phyloP scores from a whole-genome alignment of 1,140 invertebrate species.

The Calliphora vicina region DNA sequence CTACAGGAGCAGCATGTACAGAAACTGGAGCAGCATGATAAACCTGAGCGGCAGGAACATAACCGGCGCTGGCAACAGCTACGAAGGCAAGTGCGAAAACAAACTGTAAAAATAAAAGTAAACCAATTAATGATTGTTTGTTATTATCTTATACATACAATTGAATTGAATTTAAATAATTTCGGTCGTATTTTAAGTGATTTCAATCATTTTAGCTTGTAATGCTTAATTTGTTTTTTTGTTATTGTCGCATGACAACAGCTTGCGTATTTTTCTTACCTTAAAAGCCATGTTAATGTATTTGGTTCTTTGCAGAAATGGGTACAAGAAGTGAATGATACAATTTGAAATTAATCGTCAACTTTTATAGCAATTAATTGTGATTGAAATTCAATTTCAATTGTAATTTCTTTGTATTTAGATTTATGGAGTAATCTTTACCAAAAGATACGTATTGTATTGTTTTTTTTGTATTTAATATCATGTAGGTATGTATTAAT shows the following conservation, averaged over 20 bases:
- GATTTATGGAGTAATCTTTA: not conserved
- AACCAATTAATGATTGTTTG: not conserved
- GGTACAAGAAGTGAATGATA: slow-evolving; percentile 55
- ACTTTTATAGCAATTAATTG: slow-evolving; percentile 46
- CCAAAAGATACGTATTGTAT: no score
- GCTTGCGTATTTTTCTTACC: slow-evolving; percentile 42
- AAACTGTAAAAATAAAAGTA: slow-evolving; percentile 34
- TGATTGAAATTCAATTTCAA: not conserved
- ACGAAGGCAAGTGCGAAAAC: slow-evolving; percentile 40
- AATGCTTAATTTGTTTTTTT: slow-evolving; percentile 8
- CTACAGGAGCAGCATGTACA: slow-evolving; percentile 49
- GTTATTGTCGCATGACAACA: not conserved
- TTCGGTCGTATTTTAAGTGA: not conserved
- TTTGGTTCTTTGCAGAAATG: slow-evolving; percentile 54
- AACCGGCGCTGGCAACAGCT: slow-evolving; percentile 45
- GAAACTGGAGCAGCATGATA: slow-evolving; percentile 40
- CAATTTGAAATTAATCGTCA: slow-evolving; percentile 44
- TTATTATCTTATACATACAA: no score
- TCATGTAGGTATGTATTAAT: no score
- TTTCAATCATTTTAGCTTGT: slow-evolving; percentile 10
- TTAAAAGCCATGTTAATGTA: slow-evolving; percentile 54
- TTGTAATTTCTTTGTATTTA: not conserved
- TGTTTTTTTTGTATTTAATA: no score
- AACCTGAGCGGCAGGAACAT: slow-evolving; percentile 45
- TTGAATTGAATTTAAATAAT: not conserved